These are phyloP conservation scores for Leucoraja ocellata DNA, from an alignment of 2,797 vertebrate genomes.

Conservation along the genomic window DNA sequence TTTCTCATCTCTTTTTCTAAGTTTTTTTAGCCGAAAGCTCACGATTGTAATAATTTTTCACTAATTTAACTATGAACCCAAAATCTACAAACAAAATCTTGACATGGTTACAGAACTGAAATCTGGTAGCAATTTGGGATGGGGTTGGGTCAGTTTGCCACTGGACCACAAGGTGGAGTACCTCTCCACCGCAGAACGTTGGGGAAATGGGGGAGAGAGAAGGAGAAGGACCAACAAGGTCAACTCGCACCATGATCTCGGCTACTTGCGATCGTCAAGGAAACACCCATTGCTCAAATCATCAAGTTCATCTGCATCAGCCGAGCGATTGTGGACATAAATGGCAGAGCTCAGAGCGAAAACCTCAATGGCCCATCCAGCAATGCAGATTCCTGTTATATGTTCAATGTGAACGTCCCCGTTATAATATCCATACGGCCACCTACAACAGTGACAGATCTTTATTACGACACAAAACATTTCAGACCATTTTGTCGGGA, in stretches of 20 bases:
- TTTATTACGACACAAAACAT: background rate
- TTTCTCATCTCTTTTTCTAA: background rate
- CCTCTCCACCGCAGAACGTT: constrained; percentile 7
- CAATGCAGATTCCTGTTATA: background rate
- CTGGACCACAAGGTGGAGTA: constrained; percentile 33
- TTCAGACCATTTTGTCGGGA: background rate
- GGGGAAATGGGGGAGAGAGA: background rate
- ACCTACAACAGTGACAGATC: background rate
- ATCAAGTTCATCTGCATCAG: background rate
- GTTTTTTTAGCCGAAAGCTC: background rate
- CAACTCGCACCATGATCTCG: background rate
- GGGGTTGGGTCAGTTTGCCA: constrained; percentile 14
- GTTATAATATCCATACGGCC: background rate
- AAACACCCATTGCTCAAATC: background rate
- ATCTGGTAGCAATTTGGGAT: background rate
- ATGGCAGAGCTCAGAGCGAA: background rate
- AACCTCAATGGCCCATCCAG: background rate
- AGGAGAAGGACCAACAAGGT: background rate
- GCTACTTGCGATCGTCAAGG: background rate
- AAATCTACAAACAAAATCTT: background rate
- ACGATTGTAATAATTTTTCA: background rate
- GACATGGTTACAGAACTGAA: background rate
- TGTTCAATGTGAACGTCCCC: background rate
- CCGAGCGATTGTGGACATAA: background rate
- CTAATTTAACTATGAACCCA: background rate